These are phyloP conservation scores for Harpagifer antarcticus DNA, from an alignment of 2,797 vertebrate genomes.

Conservation along the genomic window DNA sequence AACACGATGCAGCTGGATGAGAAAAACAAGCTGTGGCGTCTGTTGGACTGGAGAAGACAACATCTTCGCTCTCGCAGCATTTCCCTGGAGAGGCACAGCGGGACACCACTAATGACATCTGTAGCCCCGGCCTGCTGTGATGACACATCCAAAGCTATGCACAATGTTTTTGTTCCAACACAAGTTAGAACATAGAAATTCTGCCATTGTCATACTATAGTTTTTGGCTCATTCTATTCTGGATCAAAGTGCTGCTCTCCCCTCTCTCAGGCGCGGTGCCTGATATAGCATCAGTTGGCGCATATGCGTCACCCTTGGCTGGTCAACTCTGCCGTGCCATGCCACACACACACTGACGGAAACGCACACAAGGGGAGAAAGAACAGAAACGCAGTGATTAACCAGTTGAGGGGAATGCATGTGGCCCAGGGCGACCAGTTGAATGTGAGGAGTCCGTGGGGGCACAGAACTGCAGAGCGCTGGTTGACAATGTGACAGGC, in stretches of 20 bases:
- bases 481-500: constrained; percentile 46
- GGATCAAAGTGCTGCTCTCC: constrained; percentile 55
- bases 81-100: constrained; percentile 62
- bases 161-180: constrained; percentile 54
- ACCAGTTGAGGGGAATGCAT: constrained; percentile 45
- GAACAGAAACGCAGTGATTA: constrained; percentile 63
- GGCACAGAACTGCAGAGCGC: constrained; percentile 27
- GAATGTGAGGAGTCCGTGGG: constrained; percentile 37
- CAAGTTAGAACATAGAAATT: constrained; percentile 52
- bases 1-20: neutral
- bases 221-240: constrained; percentile 67
- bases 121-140: constrained; percentile 65
- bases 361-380: constrained; percentile 13
- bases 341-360: constrained; percentile 23
- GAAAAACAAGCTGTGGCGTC: constrained; percentile 21
- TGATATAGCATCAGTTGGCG: constrained; percentile 67
- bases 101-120: constrained; percentile 69
- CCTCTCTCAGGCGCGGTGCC: constrained; percentile 45
- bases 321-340: constrained; percentile 55
- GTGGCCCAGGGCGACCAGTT: constrained; percentile 49
- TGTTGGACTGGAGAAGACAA: constrained; percentile 36
- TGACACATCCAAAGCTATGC: constrained; percentile 55
- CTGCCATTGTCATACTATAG: constrained; percentile 51
- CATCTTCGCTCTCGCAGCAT: constrained; percentile 31
- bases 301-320: constrained; percentile 65